Conservation (phyloP, 2,113 vertebrate genomes). For the Peromyscus leucopus region DNA sequence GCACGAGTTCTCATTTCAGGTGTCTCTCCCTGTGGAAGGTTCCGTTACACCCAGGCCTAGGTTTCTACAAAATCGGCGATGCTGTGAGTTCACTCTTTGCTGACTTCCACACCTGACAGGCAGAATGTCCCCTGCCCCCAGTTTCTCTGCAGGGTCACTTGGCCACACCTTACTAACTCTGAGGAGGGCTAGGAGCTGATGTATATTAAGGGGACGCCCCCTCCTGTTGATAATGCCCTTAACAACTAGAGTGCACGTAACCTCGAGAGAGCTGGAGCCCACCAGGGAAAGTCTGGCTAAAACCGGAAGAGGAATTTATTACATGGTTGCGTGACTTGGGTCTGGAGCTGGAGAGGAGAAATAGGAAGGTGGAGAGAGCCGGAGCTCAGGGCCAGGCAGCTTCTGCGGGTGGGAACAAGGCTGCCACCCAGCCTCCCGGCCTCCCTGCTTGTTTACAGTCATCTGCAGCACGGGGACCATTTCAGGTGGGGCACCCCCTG, state of each 20-base stretch:
- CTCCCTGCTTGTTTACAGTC: background rate
- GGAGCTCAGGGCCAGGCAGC: background rate
- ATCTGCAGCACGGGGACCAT: background rate
- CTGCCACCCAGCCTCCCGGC: background rate
- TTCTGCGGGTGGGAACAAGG: background rate
- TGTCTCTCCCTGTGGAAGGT: background rate
- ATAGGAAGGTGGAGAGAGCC: background rate
- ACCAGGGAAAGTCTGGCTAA: background rate
- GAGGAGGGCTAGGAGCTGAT: background rate
- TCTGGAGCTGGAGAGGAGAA: background rate
- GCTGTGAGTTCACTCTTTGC: background rate
- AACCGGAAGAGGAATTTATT: background rate
- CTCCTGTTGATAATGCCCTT: background rate
- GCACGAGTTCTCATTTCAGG: background rate
- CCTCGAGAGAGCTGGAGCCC: background rate
- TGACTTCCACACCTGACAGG: background rate
- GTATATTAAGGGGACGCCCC: too few species aligned
- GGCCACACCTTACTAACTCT: background rate
- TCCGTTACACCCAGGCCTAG: background rate
- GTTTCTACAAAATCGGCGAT: background rate
- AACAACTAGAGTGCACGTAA: constrained; percentile 8
- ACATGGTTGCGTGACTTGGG: background rate
- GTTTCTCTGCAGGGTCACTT: background rate
- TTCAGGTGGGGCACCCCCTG: constrained; percentile 58
- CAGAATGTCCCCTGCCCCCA: too few species aligned